A percentile compares a stretch with the other conserved stretches of the same genome.
Conservation (phyloP, 1,140 invertebrate genomes). For the Drosophila melanogaster region Release_6_plus_ISO1_MT NT_033779.5:14640001-14640500, state of each 20-base stretch:
- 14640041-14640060: slow-evolving; percentile 83
- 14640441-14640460: slow-evolving; percentile 57
- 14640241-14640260: slow-evolving; percentile 75
- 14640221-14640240: slow-evolving; percentile 18
- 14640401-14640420: slow-evolving; percentile 66
- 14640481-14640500: slow-evolving; percentile 74
- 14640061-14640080: slow-evolving; percentile 28
- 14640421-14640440: slow-evolving; percentile 63
- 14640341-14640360: slow-evolving; percentile 21
- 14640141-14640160: slow-evolving; percentile 31
- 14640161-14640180: slow-evolving; percentile 46
- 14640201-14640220: slow-evolving; percentile 41
- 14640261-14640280: slow-evolving; percentile 57
- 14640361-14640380: slow-evolving; percentile 15
- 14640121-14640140: slow-evolving; percentile 81
- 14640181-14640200: slow-evolving; percentile 50
- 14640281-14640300: slow-evolving; percentile 73
- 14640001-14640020: slow-evolving; percentile 65
- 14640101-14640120: slow-evolving; percentile 78
- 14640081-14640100: slow-evolving; percentile 26
- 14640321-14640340: slow-evolving; percentile 20
- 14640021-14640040: slow-evolving; percentile 73
- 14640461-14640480: slow-evolving; percentile 54
- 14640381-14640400: slow-evolving; percentile 47
- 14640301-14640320: slow-evolving; percentile 76